phyloP scores from a whole-genome alignment of 64 coral and sea anemone genomes.

The Stichodactyla mertensii region DNA sequence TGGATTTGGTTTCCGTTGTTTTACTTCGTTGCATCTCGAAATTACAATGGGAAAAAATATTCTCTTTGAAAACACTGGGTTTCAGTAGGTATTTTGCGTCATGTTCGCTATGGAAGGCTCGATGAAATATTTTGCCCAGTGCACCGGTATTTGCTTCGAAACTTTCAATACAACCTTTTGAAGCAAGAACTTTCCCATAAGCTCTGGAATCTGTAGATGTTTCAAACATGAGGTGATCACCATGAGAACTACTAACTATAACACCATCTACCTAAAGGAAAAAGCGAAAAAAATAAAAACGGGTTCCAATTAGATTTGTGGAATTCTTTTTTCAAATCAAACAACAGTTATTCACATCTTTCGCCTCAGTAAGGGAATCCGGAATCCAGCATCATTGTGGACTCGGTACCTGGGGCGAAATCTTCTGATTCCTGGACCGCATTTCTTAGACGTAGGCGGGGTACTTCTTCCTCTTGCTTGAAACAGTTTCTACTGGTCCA shows the following conservation, averaged over 20 bases:
- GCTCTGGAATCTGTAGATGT: neutral
- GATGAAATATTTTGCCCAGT: neutral
- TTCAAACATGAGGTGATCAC: neutral
- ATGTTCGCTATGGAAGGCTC: neutral
- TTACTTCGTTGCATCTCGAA: constrained; percentile 43
- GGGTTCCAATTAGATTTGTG: neutral
- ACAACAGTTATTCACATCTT: no score
- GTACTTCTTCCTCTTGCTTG: no score
- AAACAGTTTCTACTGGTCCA: no score
- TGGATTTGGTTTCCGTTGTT: neutral
- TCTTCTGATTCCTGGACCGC: no score
- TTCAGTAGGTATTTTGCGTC: constrained; percentile 9
- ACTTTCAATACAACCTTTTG: neutral
- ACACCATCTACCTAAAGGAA: constrained; percentile 5
- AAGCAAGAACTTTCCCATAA: constrained; percentile 7
- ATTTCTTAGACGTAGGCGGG: no score
- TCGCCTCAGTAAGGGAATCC: no score
- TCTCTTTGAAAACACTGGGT: constrained; percentile 38
- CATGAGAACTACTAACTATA: neutral
- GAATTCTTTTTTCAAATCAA: no score
- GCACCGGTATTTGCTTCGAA: neutral
- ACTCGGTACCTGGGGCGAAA: no score
- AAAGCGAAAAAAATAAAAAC: neutral
- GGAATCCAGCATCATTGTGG: no score
- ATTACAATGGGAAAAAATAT: constrained; percentile 32